A percentile compares a stretch with the other conserved stretches of the same genome.
Evolutionary conservation across 1,140 invertebrate genomes (phyloP).

Genomic region (Conus betulinus): DNA sequence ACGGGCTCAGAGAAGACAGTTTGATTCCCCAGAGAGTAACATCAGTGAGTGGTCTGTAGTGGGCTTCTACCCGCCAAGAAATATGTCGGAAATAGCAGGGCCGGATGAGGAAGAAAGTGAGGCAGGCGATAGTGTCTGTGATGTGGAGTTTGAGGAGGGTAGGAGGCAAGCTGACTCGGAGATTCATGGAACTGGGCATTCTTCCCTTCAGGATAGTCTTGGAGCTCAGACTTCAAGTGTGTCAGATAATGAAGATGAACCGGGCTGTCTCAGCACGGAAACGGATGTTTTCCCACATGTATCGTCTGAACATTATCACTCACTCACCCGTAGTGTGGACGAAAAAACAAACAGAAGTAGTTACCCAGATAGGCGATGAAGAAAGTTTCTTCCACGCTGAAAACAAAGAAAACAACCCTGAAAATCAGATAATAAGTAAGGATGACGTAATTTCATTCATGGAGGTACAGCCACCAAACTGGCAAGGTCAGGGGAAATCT

Average conservation of each 20-base stretch:
- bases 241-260: neutral
- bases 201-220: neutral
- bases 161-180: neutral
- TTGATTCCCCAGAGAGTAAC: neutral
- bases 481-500: too few relatives aligned
- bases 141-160: neutral
- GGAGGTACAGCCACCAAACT: neutral
- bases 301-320: neutral
- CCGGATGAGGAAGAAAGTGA: neutral
- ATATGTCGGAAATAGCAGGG: neutral
- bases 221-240: neutral
- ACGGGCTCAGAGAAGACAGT: neutral
- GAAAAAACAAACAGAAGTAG: neutral
- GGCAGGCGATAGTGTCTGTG: neutral
- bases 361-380: neutral
- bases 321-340: neutral
- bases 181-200: neutral
- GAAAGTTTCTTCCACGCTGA: neutral
- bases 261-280: neutral
- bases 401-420: neutral
- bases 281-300: neutral
- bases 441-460: neutral
- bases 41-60: neutral
- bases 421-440: neutral
- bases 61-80: neutral